Evolutionary conservation across 2,888 invertebrate genomes (phyloP).

Genomic region (Drosophila helvetica): DNA sequence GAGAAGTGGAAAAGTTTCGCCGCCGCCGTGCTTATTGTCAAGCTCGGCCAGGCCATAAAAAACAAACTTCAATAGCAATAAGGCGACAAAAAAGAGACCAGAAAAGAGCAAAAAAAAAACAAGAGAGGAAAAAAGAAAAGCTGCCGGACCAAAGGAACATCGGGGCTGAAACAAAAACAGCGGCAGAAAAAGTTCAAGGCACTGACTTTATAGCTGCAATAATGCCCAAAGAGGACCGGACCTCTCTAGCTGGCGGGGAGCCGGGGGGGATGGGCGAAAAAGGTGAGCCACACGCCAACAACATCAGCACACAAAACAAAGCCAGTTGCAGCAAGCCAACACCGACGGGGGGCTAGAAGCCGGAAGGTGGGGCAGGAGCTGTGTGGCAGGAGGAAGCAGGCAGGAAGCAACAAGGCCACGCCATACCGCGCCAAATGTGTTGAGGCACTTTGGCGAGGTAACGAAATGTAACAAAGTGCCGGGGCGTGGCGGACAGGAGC

Average conservation of each 20-base stretch:
- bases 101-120: constrained; percentile 36
- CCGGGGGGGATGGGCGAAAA: constrained; percentile 14
- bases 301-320: constrained; percentile 58
- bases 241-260: constrained; percentile 3
- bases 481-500: constrained; percentile 33
- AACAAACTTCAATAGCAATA: constrained; percentile 77
- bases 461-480: constrained; percentile 78
- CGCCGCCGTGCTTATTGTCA: constrained; percentile 79
- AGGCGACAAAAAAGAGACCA: constrained; percentile 70
- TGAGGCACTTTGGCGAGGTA: constrained; percentile 76
- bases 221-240: constrained; percentile 48
- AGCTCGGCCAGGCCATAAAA: constrained; percentile 77
- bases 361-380: not conserved
- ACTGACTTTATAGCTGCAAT: constrained; percentile 80
- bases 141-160: constrained; percentile 58
- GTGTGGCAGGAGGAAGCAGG: not conserved
- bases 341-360: not conserved
- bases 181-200: constrained; percentile 70
- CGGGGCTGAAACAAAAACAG: constrained; percentile 48
- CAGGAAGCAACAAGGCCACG: constrained; percentile 37
- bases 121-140: constrained; percentile 38
- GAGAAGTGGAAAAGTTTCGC: constrained; percentile 78
- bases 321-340: constrained; percentile 54
- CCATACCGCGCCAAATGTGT: constrained; percentile 60
- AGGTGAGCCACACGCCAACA: constrained; percentile 69